These are phyloP conservation scores for Oligia latruncula DNA, from an alignment of 2,888 invertebrate species.

Conservation along the genomic window DNA sequence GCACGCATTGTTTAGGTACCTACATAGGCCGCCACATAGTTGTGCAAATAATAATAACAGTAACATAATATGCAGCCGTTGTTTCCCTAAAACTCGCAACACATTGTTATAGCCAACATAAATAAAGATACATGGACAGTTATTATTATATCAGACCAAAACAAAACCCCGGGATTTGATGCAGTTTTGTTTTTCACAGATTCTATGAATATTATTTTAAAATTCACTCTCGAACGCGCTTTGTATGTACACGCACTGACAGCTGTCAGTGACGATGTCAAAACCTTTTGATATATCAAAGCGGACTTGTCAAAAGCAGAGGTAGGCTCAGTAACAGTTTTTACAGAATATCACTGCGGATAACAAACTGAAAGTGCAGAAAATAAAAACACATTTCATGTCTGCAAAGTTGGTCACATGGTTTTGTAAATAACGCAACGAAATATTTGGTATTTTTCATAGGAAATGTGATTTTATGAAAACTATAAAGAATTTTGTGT, in stretches of 20 bases:
- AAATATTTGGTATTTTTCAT: background rate
- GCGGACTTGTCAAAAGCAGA: background rate
- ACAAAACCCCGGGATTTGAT: constrained; percentile 17
- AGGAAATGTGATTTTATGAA: background rate
- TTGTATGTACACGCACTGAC: background rate
- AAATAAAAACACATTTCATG: constrained; percentile 12
- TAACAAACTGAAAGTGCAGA: background rate
- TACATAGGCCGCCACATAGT: constrained; percentile 4
- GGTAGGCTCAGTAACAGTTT: background rate
- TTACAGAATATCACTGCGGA: background rate
- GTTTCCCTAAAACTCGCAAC: constrained; percentile 38
- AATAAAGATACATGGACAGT: constrained; percentile 32
- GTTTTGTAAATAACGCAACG: background rate
- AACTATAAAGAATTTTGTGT: background rate
- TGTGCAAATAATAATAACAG: constrained; percentile 15
- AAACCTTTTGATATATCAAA: constrained; percentile 13
- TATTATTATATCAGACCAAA: constrained; percentile 28
- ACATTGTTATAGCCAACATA: constrained; percentile 33
- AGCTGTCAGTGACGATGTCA: constrained; percentile 23
- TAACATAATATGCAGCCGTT: constrained; percentile 38
- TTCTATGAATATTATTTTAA: background rate
- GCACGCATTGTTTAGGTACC: background rate
- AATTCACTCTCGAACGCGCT: background rate
- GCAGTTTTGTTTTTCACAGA: constrained; percentile 23
- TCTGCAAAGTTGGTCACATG: constrained; percentile 7